These are phyloP conservation scores for Agrotis puta DNA, from an alignment of 2,888 invertebrate genomes.

Conservation along the genomic window DNA sequence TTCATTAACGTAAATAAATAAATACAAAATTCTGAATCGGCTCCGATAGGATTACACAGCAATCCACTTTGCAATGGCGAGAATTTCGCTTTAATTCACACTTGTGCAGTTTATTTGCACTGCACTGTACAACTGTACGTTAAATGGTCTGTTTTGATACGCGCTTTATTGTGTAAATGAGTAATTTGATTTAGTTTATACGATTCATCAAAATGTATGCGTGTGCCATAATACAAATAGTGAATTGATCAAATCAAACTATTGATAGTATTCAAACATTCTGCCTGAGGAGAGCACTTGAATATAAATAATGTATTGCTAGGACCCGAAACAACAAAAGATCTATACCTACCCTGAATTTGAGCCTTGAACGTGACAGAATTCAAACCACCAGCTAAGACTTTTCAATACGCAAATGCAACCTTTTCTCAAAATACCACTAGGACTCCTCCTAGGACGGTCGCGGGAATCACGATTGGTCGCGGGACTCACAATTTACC, in stretches of 20 bases:
- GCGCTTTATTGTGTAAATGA: conserved; percentile 55
- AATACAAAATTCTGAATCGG: conserved; percentile 59
- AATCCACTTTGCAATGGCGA: conserved; percentile 66
- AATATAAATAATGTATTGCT: conserved; percentile 45
- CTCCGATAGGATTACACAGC: conserved; percentile 69
- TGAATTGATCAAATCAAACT: conserved; percentile 33
- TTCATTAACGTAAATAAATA: conserved; percentile 61
- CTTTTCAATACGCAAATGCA: conserved; percentile 14
- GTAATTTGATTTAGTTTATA: conserved; percentile 50
- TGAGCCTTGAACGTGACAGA: conserved; percentile 23
- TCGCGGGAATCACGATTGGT: too few species aligned
- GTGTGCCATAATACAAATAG: conserved; percentile 1
- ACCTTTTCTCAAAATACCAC: conserved; percentile 17
- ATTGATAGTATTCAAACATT: conserved; percentile 23
- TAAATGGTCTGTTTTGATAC: conserved; percentile 58
- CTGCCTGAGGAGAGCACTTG: not conserved
- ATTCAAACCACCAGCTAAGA: conserved; percentile 1
- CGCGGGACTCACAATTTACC: too few species aligned
- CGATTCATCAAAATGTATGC: conserved; percentile 19
- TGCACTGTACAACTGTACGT: conserved; percentile 45
- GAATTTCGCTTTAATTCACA: conserved; percentile 64
- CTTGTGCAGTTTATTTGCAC: conserved; percentile 63
- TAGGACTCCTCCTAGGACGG: not conserved
- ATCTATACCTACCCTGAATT: conserved; percentile 1
- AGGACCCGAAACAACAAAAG: conserved; percentile 38